Evolutionary conservation across 2,113 vertebrate species (phyloP), one percentile per base, ranked within the genome.

Genomic region (Excalfactoria chinensis): DNA sequence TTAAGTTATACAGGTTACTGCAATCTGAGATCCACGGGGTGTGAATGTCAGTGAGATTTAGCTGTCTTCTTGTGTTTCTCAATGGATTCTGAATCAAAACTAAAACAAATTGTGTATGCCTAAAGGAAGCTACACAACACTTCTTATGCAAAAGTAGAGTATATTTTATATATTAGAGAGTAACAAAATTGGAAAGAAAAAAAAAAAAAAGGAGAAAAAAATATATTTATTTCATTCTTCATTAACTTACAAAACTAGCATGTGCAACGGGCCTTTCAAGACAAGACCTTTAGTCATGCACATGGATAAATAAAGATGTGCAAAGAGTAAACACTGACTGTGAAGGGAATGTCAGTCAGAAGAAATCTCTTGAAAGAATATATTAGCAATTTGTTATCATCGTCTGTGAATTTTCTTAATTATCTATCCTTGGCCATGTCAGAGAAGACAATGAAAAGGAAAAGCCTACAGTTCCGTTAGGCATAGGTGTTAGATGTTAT

Each of bases 171-270:
- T 59, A 1, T 1, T 44, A 25, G 34, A 79, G 82, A 7, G 11
- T 4, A 64, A 72, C 0, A 79, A 48, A 41, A 37, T 0, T 14
- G 2, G 4, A 18, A 77, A 40, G 14, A 30, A 53, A n/a, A 44
- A 51, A 34, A 30, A 46, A 20, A 21, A 34, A 30, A 46, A 20
- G 10, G 23, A 35, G 48, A 32, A 35, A 56, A 34, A 69, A n/a
- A 8, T n/a, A 15, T 25, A 11, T 82, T 72, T 84, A 13, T 51
- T 56, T 26, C 17, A 1, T 40, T 82, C 6, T 55, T 63, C 17
- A 30, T 49, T 55, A 46, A 15, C 8, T 26, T 48, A 6, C 11
- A 60, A 70, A 88, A 18, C 6, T 77, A 14, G 32, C 4, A 56
- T 18, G 20, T 67, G 15, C 11, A 90, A 56, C 6, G 41, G 20